Percentiles rank a stretch among this genome's conserved stretches.
Conservation (phyloP, 1,140 invertebrate genomes). For the Brachionus paranguensis region DNA sequence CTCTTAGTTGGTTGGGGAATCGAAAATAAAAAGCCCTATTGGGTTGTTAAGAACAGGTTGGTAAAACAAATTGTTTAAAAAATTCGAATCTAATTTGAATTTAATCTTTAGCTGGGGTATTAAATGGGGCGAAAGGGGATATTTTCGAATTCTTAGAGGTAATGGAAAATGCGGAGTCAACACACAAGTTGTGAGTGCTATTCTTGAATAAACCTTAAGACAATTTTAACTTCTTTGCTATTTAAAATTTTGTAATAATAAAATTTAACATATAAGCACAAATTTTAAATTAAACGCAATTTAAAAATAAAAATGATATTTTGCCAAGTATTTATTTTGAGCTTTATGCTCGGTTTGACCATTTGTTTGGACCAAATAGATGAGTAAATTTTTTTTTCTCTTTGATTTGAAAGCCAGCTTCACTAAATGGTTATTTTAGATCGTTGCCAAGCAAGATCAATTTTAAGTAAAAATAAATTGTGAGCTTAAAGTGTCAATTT, state of each 20-base stretch:
- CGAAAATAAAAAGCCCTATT: slow-evolving; percentile 46
- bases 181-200: slow-evolving; percentile 48
- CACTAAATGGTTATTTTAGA: neutral
- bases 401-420: neutral
- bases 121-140: slow-evolving; percentile 49
- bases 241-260: slow-evolving; percentile 1
- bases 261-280: neutral
- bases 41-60: slow-evolving; percentile 48
- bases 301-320: neutral
- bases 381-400: neutral
- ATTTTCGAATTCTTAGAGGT: slow-evolving; percentile 47
- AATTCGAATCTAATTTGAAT: neutral
- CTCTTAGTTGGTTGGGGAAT: slow-evolving; percentile 50
- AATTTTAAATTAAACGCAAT: neutral
- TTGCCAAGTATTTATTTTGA: neutral
- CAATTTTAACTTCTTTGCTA: neutral
- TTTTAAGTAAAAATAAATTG: neutral
- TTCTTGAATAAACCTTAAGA: slow-evolving; percentile 41
- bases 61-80: neutral
- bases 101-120: slow-evolving; percentile 46
- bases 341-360: neutral
- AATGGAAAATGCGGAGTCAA: slow-evolving; percentile 49
- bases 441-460: neutral
- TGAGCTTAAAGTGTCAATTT: neutral
- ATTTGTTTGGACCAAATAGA: neutral